These are phyloP conservation scores for Megalops cyprinoides DNA, from an alignment of 2,797 vertebrate genomes.

Conservation along the genomic window DNA sequence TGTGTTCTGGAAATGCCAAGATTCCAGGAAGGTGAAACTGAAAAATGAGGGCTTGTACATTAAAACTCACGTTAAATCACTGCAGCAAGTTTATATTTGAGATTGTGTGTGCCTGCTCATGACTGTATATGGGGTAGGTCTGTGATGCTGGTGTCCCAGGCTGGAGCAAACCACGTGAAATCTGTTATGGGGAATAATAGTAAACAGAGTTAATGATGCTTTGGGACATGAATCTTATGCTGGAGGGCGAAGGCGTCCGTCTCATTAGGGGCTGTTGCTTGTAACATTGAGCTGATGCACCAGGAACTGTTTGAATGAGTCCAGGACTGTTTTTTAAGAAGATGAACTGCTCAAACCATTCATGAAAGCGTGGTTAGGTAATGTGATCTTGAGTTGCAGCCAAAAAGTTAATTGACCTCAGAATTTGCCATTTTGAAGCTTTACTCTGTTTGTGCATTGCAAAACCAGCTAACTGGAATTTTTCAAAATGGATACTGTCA, in stretches of 20 bases:
- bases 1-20: not conserved
- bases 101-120: not conserved
- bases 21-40: not conserved
- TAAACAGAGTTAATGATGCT: slow-evolving; percentile 23
- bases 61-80: not conserved
- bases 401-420: too few species aligned
- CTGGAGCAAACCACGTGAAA: not conserved
- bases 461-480: too few species aligned
- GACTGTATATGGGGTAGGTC: not conserved
- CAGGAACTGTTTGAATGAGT: too few species aligned
- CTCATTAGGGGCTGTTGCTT: not conserved
- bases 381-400: too few species aligned
- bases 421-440: too few species aligned
- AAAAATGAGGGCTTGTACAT: not conserved
- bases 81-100: not conserved
- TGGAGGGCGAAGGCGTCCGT: too few species aligned
- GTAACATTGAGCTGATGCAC: too few species aligned
- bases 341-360: too few species aligned
- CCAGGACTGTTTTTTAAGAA: too few species aligned
- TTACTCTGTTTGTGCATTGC: too few species aligned
- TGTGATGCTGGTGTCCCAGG: not conserved
- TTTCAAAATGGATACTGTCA: not conserved
- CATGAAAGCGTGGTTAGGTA: too few species aligned
- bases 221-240: not conserved
- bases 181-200: slow-evolving; percentile 21